Evolutionary conservation across 2,113 vertebrate genomes (phyloP).

Genomic region (Candoia aspera): DNA sequence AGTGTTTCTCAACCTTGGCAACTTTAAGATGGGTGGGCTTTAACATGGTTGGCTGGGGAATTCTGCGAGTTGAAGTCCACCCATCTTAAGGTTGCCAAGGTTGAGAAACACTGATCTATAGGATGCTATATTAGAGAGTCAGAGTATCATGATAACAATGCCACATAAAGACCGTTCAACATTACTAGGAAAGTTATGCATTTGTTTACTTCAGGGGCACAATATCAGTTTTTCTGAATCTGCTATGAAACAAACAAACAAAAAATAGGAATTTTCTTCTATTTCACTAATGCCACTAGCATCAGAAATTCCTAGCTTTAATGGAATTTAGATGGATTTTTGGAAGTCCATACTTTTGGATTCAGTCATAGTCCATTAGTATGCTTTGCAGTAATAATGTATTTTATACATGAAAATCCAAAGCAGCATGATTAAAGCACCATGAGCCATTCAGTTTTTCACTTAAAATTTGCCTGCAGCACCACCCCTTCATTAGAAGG

Average conservation of each 20-base stretch:
- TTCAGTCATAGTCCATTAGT: not conserved
- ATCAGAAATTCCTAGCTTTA: not conserved
- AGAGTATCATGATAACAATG: not conserved
- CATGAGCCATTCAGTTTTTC: slow-evolving; percentile 15
- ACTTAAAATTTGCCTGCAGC: slow-evolving; percentile 42
- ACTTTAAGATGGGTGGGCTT: too few relatives aligned
- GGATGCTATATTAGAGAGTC: not conserved
- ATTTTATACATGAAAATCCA: slow-evolving; percentile 24
- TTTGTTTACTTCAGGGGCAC: not conserved
- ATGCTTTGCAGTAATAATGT: not conserved
- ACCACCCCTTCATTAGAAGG: slow-evolving; percentile 26
- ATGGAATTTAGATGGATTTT: too few relatives aligned
- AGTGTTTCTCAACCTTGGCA: too few relatives aligned
- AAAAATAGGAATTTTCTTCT: not conserved
- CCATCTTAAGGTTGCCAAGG: too few relatives aligned
- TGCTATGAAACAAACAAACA: not conserved
- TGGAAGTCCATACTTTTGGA: not conserved
- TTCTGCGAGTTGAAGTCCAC: too few relatives aligned
- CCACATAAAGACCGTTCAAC: not conserved
- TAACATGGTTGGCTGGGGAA: too few relatives aligned
- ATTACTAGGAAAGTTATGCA: not conserved
- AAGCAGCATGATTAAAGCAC: slow-evolving; percentile 22
- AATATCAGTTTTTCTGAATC: not conserved
- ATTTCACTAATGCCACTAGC: too few relatives aligned
- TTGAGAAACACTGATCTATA: not conserved